These are phyloP conservation scores for Bombus affinis DNA, from an alignment of 1,140 invertebrate species.

Conservation along the genomic window DNA sequence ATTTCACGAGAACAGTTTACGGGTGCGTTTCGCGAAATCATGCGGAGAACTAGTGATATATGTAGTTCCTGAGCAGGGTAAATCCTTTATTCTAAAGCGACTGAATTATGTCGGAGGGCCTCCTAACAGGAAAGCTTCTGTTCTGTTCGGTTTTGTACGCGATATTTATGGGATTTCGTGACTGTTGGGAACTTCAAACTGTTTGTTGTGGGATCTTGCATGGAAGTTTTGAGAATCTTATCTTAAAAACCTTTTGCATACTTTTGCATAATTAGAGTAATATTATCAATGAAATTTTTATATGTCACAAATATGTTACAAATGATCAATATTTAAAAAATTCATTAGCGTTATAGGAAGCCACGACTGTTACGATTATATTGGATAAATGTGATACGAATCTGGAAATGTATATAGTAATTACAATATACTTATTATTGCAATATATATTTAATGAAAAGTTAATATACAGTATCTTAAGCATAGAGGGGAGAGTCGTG, in stretches of 20 bases:
- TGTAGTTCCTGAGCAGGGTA: not conserved
- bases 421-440: too few species aligned
- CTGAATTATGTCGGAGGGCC: not conserved
- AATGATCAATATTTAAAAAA: too few species aligned
- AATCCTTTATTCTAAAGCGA: not conserved
- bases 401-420: too few species aligned
- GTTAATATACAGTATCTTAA: not conserved
- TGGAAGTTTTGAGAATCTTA: not conserved
- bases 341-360: too few species aligned
- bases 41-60: too few species aligned
- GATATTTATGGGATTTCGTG: not conserved
- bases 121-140: not conserved
- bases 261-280: too few species aligned
- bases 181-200: not conserved
- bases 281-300: too few species aligned
- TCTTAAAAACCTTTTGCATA: too few species aligned
- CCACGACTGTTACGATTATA: too few species aligned
- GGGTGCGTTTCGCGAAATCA: not conserved
- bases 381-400: too few species aligned
- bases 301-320: too few species aligned
- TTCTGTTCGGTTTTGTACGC: not conserved
- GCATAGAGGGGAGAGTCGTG: too few species aligned
- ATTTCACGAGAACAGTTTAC: slow-evolving; percentile 25
- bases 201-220: not conserved
- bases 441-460: not conserved